Conservation (phyloP, 2,888 invertebrate species). For the Tetrapedia diversipes region DNA sequence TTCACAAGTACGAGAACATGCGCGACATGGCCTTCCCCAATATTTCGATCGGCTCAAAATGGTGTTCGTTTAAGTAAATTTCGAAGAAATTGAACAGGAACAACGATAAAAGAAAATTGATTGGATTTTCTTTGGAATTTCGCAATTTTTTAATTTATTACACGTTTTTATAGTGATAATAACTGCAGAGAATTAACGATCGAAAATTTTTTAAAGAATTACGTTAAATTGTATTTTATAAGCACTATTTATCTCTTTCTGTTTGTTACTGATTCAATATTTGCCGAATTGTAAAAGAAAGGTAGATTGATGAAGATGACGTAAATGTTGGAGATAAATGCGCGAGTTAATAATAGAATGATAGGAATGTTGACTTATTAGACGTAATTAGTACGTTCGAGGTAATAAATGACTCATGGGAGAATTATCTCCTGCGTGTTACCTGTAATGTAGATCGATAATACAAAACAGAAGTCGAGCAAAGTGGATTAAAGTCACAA, state of each 20-base stretch:
- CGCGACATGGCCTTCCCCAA: neutral
- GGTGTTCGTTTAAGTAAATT: neutral
- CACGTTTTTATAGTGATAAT: neutral
- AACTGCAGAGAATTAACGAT: no score
- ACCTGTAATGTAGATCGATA: conserved; percentile 35
- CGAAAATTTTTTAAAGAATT: no score
- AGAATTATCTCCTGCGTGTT: conserved; percentile 28
- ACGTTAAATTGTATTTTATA: no score
- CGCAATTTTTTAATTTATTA: neutral
- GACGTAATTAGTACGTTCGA: conserved; percentile 7
- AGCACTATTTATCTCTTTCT: no score
- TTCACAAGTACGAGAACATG: no score
- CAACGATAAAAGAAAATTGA: neutral
- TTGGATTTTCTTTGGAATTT: no score
- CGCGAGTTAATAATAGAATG: neutral
- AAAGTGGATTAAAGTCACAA: conserved; percentile 7
- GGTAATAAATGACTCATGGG: conserved; percentile 28
- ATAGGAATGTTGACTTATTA: conserved; percentile 5
- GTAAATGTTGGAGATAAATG: no score
- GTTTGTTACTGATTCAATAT: no score
- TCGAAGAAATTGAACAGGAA: neutral
- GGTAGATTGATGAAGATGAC: neutral
- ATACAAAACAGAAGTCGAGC: conserved; percentile 19
- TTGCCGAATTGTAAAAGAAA: neutral
- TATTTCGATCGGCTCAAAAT: neutral